Evolutionary conservation across 2,797 vertebrate genomes (phyloP).

Genomic region (Ispidina picta): DNA sequence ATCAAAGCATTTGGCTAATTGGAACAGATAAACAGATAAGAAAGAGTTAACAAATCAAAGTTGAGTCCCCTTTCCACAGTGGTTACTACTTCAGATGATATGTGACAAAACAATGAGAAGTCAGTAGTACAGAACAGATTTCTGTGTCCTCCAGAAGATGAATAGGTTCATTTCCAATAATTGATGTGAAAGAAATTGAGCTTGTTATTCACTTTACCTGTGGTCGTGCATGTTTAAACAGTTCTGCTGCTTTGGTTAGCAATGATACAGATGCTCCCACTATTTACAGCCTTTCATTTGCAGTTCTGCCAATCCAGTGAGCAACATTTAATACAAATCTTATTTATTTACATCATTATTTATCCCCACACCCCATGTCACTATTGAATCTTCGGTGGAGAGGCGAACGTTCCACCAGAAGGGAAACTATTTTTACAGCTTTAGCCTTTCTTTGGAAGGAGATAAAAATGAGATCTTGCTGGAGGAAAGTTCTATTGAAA

Average conservation of each 20-base stretch:
- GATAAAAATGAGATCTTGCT: slow-evolving; percentile 20
- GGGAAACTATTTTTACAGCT: neutral
- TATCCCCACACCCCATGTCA: neutral
- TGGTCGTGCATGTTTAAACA: slow-evolving; percentile 13
- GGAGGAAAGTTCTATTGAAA: slow-evolving; percentile 39
- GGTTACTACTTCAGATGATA: neutral
- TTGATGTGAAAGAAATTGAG: neutral
- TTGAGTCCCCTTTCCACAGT: neutral
- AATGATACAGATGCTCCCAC: neutral
- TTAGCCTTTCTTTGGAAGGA: neutral
- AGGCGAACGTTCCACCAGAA: neutral
- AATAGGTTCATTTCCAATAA: slow-evolving; percentile 11
- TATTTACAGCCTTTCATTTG: neutral
- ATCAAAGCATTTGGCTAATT: neutral
- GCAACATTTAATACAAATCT: neutral
- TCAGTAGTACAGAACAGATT: neutral
- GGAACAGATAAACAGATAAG: neutral
- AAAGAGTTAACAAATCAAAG: slow-evolving; percentile 15
- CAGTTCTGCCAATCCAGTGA: neutral
- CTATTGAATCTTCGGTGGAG: neutral
- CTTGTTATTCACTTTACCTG: neutral
- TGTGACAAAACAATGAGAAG: slow-evolving; percentile 4
- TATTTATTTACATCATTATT: neutral
- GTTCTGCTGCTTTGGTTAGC: neutral
- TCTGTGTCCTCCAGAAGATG: neutral